Conservation (phyloP, 2,113 vertebrate species). For the Dolichotis patagonum region DNA sequence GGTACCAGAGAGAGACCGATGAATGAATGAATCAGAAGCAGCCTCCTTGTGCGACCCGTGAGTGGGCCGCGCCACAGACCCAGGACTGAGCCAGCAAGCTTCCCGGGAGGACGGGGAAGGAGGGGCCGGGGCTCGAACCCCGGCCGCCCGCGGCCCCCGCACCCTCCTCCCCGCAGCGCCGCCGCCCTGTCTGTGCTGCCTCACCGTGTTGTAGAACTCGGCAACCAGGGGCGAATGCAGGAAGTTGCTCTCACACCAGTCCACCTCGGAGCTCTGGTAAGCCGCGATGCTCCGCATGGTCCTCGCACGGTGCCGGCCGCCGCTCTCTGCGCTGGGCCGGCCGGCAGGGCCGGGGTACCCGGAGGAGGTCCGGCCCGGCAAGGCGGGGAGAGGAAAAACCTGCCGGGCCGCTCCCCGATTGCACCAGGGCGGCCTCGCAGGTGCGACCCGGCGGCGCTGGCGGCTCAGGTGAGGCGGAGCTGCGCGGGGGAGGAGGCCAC, state of each 20-base stretch:
- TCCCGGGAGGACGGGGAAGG: background rate
- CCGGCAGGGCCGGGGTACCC: background rate
- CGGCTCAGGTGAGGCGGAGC: background rate
- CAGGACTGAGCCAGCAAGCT: background rate
- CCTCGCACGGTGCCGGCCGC: slow-evolving; percentile 78
- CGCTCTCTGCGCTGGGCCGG: background rate
- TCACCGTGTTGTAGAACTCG: slow-evolving; percentile 98
- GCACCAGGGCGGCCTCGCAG: background rate
- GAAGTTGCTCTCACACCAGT: slow-evolving; percentile 98
- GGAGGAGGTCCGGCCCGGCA: background rate
- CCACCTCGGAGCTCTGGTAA: slow-evolving; percentile 95
- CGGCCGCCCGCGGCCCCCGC: fast-evolving
- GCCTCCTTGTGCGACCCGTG: fast-evolving
- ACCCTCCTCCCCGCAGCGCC: fast-evolving
- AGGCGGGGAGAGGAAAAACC: slow-evolving; percentile 74
- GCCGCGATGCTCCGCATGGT: slow-evolving; percentile 91
- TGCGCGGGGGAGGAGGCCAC: background rate
- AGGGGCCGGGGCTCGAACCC: background rate
- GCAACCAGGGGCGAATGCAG: slow-evolving; percentile 91
- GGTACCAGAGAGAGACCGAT: background rate
- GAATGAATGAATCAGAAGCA: background rate
- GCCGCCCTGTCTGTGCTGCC: background rate
- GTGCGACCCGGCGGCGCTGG: background rate
- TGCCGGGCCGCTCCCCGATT: slow-evolving; percentile 57
- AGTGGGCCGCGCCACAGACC: background rate